Evolutionary conservation across 23 tunicate genomes (phyloP).

Genomic region (Ascidia mentula): DNA sequence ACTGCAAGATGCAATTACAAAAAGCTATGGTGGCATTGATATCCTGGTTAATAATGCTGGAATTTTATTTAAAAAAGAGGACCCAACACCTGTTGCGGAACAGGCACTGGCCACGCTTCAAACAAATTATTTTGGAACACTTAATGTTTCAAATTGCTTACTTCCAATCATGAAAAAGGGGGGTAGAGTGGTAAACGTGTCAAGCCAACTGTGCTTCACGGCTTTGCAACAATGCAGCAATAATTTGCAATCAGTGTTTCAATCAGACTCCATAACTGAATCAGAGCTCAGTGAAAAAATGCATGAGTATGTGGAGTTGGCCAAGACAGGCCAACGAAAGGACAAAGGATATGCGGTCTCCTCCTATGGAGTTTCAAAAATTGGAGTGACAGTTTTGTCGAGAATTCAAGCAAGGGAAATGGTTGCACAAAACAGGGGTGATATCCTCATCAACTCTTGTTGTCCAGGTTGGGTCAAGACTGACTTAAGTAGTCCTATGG

Average conservation of each 20-base stretch:
- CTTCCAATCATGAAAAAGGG: slow-evolving; percentile 51
- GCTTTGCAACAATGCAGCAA: slow-evolving; percentile 31
- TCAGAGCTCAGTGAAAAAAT: slow-evolving; percentile 43
- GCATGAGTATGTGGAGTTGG: slow-evolving; percentile 48
- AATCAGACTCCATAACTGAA: slow-evolving; percentile 54
- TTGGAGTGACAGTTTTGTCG: slow-evolving; percentile 63
- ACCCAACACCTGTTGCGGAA: too few relatives aligned
- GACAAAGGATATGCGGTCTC: slow-evolving; percentile 37
- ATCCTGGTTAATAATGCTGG: slow-evolving; percentile 69
- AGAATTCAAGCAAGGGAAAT: slow-evolving; percentile 32
- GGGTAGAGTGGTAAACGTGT: slow-evolving; percentile 67
- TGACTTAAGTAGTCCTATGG: slow-evolving; percentile 53
- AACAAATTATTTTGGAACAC: slow-evolving; percentile 58
- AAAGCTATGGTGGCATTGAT: slow-evolving; percentile 56
- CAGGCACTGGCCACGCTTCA: slow-evolving; percentile 29
- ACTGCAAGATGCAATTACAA: slow-evolving; percentile 23
- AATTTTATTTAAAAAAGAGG: slow-evolving; percentile 16
- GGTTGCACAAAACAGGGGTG: slow-evolving; percentile 17
- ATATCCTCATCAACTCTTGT: slow-evolving; percentile 59
- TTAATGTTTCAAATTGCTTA: slow-evolving; percentile 18
- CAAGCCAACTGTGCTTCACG: slow-evolving; percentile 9
- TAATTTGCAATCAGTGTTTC: slow-evolving; percentile 32
- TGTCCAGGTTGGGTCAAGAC: slow-evolving; percentile 86
- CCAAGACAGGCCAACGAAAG: slow-evolving; percentile 27
- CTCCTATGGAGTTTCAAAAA: slow-evolving; percentile 59